These are phyloP conservation scores for Poeciliopsis presidionis DNA, from an alignment of 2,797 vertebrate species.

Conservation along the genomic window DNA sequence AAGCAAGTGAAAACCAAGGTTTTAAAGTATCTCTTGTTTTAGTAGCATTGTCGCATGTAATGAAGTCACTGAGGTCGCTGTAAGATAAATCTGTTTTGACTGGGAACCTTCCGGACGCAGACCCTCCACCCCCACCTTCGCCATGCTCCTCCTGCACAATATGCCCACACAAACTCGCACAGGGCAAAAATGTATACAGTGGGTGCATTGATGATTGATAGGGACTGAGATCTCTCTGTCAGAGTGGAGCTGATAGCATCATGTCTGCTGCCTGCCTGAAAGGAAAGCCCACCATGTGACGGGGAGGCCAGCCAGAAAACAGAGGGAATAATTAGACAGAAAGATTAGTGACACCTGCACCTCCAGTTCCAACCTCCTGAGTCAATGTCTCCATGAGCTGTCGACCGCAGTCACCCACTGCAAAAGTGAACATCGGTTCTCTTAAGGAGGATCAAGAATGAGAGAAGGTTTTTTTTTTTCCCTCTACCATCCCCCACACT, in stretches of 20 bases:
- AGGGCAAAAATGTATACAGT: conserved; percentile 71
- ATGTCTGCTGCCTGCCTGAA: conserved; percentile 57
- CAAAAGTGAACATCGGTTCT: conserved; percentile 43
- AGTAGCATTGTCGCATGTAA: conserved; percentile 64
- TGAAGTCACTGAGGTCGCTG: conserved; percentile 70
- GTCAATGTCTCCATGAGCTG: conserved; percentile 33
- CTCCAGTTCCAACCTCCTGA: conserved; percentile 36
- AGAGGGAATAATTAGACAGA: conserved; percentile 17
- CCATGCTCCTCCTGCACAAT: conserved; percentile 27
- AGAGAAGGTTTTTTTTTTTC: conserved; percentile 41
- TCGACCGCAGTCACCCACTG: conserved; percentile 33
- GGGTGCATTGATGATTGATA: conserved; percentile 81
- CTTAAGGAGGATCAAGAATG: conserved; percentile 57
- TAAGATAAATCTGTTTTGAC: conserved; percentile 81
- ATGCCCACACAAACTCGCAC: conserved; percentile 54
- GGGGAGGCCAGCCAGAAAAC: conserved; percentile 1
- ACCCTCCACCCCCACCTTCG: conserved; percentile 15
- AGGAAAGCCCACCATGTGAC: conserved; percentile 42
- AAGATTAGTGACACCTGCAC: conserved; percentile 60
- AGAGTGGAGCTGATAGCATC: conserved; percentile 67
- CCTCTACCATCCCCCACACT: conserved; percentile 64
- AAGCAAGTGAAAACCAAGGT: background rate
- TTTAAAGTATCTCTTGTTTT: conserved; percentile 34
- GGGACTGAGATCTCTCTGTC: conserved; percentile 78
- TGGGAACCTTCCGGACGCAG: conserved; percentile 74